Percentiles rank a stretch among this genome's conserved stretches.
Conservation (phyloP, 2,888 invertebrate species). For the Microdon myrmicae region DNA sequence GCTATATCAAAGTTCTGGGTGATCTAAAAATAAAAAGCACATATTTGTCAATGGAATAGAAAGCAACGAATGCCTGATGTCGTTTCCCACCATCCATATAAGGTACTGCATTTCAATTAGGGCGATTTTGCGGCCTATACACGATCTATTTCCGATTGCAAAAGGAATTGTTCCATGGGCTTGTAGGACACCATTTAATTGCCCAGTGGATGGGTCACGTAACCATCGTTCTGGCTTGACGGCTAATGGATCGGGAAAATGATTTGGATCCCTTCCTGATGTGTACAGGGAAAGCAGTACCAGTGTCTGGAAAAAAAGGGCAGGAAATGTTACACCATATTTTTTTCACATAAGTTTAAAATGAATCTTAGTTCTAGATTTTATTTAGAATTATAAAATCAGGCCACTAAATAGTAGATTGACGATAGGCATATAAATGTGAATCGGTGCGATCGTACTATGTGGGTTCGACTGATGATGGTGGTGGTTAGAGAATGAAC, state of each 20-base stretch:
- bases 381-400: slow-evolving; percentile 1
- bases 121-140: slow-evolving; percentile 84
- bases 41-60: slow-evolving; percentile 3
- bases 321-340: slow-evolving; percentile 1
- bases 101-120: slow-evolving; percentile 78
- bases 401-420: neutral
- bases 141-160: slow-evolving; percentile 83
- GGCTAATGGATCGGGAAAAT: slow-evolving; percentile 75
- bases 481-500: too few species aligned
- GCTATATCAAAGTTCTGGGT: slow-evolving; percentile 69
- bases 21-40: slow-evolving; percentile 65
- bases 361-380: neutral
- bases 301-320: slow-evolving; percentile 73
- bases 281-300: slow-evolving; percentile 87
- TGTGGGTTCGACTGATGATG: too few species aligned
- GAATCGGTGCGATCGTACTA: too few species aligned
- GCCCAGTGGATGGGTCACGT: slow-evolving; percentile 65
- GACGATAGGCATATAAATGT: neutral
- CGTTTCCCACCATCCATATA: slow-evolving; percentile 71
- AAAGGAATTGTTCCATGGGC: slow-evolving; percentile 82
- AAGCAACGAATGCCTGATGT: neutral
- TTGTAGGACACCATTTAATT: slow-evolving; percentile 69
- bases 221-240: slow-evolving; percentile 85
- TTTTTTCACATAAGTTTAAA: neutral
- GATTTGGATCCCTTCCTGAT: slow-evolving; percentile 77